Evolutionary conservation across 2,113 vertebrate genomes (phyloP), one percentile per base, ranked within the genome.

Genomic region (Paracanthobrama guichenoti): DNA sequence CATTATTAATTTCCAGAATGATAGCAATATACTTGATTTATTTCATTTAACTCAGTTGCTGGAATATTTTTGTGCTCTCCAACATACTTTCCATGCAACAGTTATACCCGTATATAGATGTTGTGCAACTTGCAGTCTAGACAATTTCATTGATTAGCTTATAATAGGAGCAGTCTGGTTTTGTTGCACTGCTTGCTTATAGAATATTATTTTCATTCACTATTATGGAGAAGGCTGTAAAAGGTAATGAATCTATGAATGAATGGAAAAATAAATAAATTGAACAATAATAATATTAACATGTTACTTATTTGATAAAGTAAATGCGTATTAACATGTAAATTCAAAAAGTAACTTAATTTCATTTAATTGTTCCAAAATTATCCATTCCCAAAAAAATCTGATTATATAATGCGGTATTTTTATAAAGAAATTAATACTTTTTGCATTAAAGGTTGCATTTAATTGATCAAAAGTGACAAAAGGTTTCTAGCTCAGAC

Each of bases 51-150:
- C 24, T 73, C 22, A 48, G 44, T 28, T 48, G 6, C 44, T 7
- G 22, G 20, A 44, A 44, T 72, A 35, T 35, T 67, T 35, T 67
- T 67, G 35, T 71, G 22, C 39, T 72, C 20, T 22, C 10, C 39
- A 22, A 44, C 39, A 71, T 71, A 71, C 67, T 42, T 71, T 22
- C 22, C 67, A 13, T 71, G 35, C 67, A n/a, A 44, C 35, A 12
- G 13, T n/a, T 71, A 71, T n/a, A 71, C 20, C 39, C 4, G 4
- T n/a, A 13, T 44, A 71, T 44, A 71, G 67, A 71, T 71, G 39
- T 71, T 67, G n/a, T 44, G 67, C 20, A n/a, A 11, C 67, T 44
- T 71, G 39, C 18, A 44, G 67, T 44, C 67, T 71, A 71, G 67
- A 71, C 67, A 6, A 5, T n/a, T 42, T 42, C 11, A 71, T 71